These are phyloP conservation scores for Hypomecis punctinalis DNA, from an alignment of 2,888 invertebrate genomes.

Conservation along the genomic window DNA sequence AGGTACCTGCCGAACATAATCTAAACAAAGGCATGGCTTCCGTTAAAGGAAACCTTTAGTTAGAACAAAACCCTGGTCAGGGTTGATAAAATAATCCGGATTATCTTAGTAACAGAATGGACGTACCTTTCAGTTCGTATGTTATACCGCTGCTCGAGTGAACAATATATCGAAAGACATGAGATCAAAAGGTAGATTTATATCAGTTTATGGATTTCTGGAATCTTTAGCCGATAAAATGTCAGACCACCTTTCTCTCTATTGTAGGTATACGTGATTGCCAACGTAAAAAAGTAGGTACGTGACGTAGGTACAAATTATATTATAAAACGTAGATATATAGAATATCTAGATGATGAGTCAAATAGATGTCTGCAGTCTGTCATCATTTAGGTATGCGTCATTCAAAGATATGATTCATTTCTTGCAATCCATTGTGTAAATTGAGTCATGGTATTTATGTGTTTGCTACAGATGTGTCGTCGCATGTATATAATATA, in stretches of 20 bases:
- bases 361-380: slow-evolving; percentile 10
- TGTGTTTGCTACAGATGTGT: background rate
- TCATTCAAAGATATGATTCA: slow-evolving; percentile 15
- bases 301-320: too few species aligned
- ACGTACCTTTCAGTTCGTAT: slow-evolving; percentile 37
- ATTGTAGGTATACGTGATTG: background rate
- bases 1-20: slow-evolving; percentile 43
- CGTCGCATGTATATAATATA: too few species aligned
- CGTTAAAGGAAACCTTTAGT: slow-evolving; percentile 38
- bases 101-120: slow-evolving; percentile 18
- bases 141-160: background rate
- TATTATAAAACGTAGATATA: background rate
- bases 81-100: slow-evolving; percentile 15
- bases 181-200: slow-evolving; percentile 2
- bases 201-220: slow-evolving; percentile 9
- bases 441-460: slow-evolving; percentile 9
- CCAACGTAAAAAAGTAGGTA: background rate
- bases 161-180: slow-evolving; percentile 1
- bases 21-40: slow-evolving; percentile 42
- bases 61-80: slow-evolving; percentile 20
- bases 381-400: slow-evolving; percentile 7
- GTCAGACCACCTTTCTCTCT: slow-evolving; percentile 1
- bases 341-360: slow-evolving; percentile 1
- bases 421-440: slow-evolving; percentile 13
- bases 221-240: background rate